Conservation (phyloP, 2,797 vertebrate species). For the Hipposideros larvatus region DNA sequence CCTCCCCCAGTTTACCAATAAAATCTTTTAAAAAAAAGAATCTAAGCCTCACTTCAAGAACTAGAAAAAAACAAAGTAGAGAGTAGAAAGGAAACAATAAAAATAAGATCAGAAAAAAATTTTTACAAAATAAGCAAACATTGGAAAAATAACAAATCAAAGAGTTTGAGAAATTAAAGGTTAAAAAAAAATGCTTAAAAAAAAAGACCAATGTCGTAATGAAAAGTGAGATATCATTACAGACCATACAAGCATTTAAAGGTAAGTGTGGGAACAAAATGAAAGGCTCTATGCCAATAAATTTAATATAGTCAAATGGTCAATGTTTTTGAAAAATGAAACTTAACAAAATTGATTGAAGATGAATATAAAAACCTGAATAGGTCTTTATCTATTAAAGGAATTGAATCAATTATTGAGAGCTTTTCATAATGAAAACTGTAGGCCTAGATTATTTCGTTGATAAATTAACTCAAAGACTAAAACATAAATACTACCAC, state of each 20-base stretch:
- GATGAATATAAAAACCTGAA: neutral
- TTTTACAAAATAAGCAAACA: neutral
- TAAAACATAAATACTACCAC: neutral
- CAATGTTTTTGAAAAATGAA: neutral
- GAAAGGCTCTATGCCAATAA: neutral
- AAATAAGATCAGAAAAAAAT: neutral
- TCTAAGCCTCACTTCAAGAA: no score
- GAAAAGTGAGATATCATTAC: neutral
- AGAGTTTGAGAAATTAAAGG: neutral
- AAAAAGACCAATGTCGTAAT: neutral
- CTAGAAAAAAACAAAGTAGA: neutral
- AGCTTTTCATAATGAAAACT: neutral
- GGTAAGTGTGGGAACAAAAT: neutral
- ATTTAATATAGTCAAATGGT: neutral
- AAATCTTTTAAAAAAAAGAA: no score
- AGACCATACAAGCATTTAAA: neutral
- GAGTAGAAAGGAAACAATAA: neutral
- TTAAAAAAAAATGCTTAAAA: neutral
- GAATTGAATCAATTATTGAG: neutral
- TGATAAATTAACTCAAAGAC: neutral
- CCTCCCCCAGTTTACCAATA: no score
- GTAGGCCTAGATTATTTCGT: neutral
- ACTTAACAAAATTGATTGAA: neutral
- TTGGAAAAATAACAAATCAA: neutral
- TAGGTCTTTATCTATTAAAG: neutral